Evolutionary conservation across 1,140 invertebrate genomes (phyloP), one percentile per base, ranked within the genome.

Genomic region (Pantala flavescens): DNA sequence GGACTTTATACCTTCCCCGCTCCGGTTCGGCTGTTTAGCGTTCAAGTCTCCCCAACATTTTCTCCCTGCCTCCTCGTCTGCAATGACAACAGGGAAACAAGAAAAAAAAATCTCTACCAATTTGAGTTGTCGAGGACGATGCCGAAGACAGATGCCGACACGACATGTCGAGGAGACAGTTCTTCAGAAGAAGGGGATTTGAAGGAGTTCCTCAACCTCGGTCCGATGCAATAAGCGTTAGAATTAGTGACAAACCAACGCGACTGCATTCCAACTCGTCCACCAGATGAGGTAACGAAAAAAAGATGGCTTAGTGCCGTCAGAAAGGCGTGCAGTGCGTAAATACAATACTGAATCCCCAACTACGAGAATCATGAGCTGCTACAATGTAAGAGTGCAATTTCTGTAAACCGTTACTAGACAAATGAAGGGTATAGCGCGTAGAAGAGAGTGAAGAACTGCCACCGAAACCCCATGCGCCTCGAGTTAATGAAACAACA

Each of bases 21-120:
- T 63, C 49, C 49, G 14, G 49, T 63, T 16, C 16, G 49, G n/a
- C 49, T 63, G 49, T 63, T 63, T 63, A 19, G 49, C 49, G n/a
- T 63, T 63, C 14, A 16, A 16, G n/a, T 63, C 49, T 63, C 49
- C 49, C 49, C 49, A 63, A 63, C n/a, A 12, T 21, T 16, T 21
- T 63, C 49, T 63, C 49, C 49, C 49, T 63, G 49, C 49, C 49
- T 63, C 49, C 49, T 63, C 49, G 49, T 63, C 49, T 63, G 49
- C 49, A 63, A 63, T 63, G 49, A 63, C n/a, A 63, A 63, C 49
- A 63, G 49, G 49, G 49, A 63, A 63, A 63, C 14, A 19, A 63
- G 49, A 63, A 21, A 12, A 63, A 63, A 63, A 63, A 63, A 63
- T 63, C 49, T 63, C 49, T 21, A 63, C 49, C 16, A 21, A 21